A percentile compares a stretch with the other conserved stretches of the same genome.
phyloP scores from a whole-genome alignment of 2,113 vertebrate species.

The Rhinolophus ferrumequinum region DNA sequence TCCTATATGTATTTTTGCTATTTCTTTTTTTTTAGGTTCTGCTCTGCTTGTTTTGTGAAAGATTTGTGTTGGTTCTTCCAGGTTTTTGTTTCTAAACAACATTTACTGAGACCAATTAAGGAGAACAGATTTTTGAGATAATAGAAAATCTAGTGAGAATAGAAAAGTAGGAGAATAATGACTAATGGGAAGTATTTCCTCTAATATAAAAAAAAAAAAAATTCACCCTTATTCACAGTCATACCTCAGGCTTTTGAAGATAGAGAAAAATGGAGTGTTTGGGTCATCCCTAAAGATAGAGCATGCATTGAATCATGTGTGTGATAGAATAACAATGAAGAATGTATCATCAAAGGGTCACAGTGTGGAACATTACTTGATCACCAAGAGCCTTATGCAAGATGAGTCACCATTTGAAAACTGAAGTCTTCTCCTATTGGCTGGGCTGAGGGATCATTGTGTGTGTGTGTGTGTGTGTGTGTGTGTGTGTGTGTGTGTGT shows the following conservation, averaged over 20 bases:
- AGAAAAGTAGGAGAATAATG: not conserved
- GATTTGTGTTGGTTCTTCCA: not conserved
- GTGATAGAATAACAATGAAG: not conserved
- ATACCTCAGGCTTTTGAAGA: not conserved
- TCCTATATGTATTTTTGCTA: not conserved
- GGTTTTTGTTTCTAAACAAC: constrained; percentile 32
- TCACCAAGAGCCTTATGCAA: not conserved
- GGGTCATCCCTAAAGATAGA: not conserved
- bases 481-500: not conserved
- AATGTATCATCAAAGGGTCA: not conserved
- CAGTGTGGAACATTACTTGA: not conserved
- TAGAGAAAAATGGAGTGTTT: not conserved
- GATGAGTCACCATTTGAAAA: not conserved
- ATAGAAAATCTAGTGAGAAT: not conserved
- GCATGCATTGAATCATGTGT: not conserved
- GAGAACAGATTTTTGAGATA: not conserved
- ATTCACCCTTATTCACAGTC: not conserved
- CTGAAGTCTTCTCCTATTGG: not conserved
- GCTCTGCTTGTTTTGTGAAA: not conserved
- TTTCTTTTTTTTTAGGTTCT: not conserved
- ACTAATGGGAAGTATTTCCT: not conserved
- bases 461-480: not conserved
- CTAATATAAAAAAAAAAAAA: not conserved
- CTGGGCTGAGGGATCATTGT: not conserved
- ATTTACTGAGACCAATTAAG: not conserved